Base-by-base conservation (phyloP, 2,888 invertebrate species). In the Metalampra italica region DNA sequence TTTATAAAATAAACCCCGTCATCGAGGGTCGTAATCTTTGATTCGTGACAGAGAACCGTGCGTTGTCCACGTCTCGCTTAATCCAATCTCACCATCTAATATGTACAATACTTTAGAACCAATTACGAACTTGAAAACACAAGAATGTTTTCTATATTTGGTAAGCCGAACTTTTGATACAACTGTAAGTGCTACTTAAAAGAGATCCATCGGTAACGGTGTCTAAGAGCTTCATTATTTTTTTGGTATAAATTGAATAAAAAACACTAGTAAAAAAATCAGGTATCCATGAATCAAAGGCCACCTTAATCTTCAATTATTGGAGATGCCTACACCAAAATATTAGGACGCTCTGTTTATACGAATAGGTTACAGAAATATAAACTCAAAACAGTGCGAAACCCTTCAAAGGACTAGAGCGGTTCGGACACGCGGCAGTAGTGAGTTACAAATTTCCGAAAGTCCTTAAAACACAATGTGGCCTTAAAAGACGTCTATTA, bases 191-290 rank as follows among this genome's bases (percentile, higher is more conserved):
- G 75, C 79, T 82, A 75, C 68, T 62, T 62, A 71, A 68, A 75
- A 82, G 88, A 89, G 88, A 89, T 89, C 88, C 86, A 85, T 87
- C 88, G 88, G 87, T 89, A 89, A 88, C 88, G 74, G 83, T 75
- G 70, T 82, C 74, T 78, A 82, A 81, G 80, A 86, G 84, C 85
- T 77, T 84, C 82, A 75, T 83, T 71, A 56, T 78, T 82, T 77
- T 86, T 88, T 88, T 86, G 88, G 86, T 87, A 87, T 87, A 85
- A 80, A 85, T 86, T 85, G 83, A 84, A 83, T 69, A 79, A 73
- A 79, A 78, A 78, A 78, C 75, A 79, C 68, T 71, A 67, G 62
- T 58, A 64, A 59, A 64, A 75, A 70, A 74, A 82, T 86, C 85
- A 87, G 84, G 83, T 85, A 85, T 84, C 82, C 74, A 69, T 69